Evolutionary conservation across 2,888 invertebrate genomes (phyloP).

Genomic region (Rapana venosa): DNA sequence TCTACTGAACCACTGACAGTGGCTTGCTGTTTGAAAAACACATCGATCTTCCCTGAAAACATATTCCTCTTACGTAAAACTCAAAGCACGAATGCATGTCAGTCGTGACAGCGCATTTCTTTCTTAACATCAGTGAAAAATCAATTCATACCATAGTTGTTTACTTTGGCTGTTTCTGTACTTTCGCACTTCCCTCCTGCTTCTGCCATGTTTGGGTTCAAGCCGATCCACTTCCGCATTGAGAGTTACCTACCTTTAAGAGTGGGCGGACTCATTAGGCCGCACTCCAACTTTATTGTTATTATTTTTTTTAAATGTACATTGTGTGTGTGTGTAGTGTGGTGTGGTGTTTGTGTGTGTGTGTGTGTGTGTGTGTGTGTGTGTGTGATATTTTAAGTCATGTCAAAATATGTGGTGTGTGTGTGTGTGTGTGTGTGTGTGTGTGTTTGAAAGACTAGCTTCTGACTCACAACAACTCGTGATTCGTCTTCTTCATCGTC

Average conservation of each 20-base stretch:
- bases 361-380: not conserved
- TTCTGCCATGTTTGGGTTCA: not conserved
- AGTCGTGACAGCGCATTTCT: not conserved
- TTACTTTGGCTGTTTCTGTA: not conserved
- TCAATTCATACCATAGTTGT: not conserved
- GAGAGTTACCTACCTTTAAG: not conserved
- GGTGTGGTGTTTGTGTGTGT: not conserved
- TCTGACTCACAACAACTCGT: no score
- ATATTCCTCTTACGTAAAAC: no score
- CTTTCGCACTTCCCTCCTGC: not conserved
- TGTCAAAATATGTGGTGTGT: no score
- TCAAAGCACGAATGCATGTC: no score
- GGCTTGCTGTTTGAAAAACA: not conserved
- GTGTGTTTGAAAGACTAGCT: no score
- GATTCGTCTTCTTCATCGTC: no score
- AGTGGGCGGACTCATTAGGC: not conserved
- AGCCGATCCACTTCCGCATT: slow-evolving; percentile 13
- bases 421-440: no score
- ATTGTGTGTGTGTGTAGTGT: not conserved
- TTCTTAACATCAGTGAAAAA: not conserved
- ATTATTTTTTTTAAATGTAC: not conserved
- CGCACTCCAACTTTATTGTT: not conserved
- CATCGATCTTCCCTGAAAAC: not conserved
- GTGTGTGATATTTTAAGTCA: no score
- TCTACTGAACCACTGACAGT: not conserved